Evolutionary conservation across 2,888 invertebrate genomes (phyloP).

Genomic region (Sturmia bella): DNA sequence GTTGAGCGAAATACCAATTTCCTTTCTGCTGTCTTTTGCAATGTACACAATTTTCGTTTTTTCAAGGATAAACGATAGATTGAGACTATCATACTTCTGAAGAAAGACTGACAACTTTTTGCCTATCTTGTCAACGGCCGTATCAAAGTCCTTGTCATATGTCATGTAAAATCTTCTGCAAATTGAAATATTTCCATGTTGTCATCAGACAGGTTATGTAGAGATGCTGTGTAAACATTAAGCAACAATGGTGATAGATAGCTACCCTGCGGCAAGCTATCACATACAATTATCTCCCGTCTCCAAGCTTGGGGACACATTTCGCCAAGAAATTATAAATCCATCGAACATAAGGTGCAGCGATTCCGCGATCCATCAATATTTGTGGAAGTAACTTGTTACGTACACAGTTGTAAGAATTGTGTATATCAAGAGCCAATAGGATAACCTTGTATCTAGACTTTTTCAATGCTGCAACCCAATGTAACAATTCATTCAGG

Average conservation of each 20-base stretch:
- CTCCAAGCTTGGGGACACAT: too few relatives aligned
- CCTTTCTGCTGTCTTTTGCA: too few relatives aligned
- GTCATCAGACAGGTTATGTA: background rate
- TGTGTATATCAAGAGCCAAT: background rate
- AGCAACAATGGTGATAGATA: background rate
- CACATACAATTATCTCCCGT: too few relatives aligned
- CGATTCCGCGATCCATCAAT: background rate
- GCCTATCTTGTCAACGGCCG: too few relatives aligned
- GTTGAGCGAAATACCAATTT: too few relatives aligned
- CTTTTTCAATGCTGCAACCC: background rate
- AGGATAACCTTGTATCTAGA: background rate
- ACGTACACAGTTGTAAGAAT: background rate
- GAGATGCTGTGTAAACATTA: background rate
- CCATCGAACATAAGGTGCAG: too few relatives aligned
- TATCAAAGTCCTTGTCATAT: background rate
- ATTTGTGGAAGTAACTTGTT: background rate
- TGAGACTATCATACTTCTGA: too few relatives aligned
- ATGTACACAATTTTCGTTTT: too few relatives aligned
- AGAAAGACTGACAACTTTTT: too few relatives aligned
- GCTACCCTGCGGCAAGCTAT: background rate
- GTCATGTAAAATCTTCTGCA: conserved; percentile 14
- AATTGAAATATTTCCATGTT: background rate
- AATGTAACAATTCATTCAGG: background rate
- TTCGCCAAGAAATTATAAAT: too few relatives aligned
- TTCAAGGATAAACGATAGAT: too few relatives aligned